These are phyloP conservation scores for Limnodromus scolopaceus DNA, from an alignment of 2,797 vertebrate genomes.

Conservation along the genomic window DNA sequence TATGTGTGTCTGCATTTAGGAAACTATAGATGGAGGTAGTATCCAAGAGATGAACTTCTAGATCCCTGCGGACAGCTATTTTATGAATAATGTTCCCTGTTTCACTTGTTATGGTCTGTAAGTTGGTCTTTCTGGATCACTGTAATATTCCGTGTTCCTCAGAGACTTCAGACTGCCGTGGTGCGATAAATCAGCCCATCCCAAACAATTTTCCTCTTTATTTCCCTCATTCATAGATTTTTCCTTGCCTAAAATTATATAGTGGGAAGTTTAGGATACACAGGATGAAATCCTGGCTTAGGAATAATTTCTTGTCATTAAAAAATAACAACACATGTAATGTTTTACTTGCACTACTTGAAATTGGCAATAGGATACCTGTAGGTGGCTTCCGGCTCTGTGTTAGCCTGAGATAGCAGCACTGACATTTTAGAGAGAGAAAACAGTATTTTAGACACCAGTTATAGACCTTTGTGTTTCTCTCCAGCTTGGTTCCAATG, in stretches of 20 bases:
- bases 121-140: background rate
- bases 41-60: background rate
- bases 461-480: background rate
- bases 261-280: background rate
- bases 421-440: background rate
- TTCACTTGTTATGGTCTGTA: background rate
- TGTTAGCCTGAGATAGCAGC: background rate
- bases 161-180: background rate
- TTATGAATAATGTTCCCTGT: background rate
- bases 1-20: background rate
- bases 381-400: background rate
- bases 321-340: background rate
- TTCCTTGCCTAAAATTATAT: background rate
- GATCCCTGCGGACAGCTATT: background rate
- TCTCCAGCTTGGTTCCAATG: background rate
- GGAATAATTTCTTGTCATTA: background rate
- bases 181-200: background rate
- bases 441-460: background rate
- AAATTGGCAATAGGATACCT: background rate
- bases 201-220: background rate
- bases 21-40: background rate
- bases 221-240: background rate
- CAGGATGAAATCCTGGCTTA: background rate
- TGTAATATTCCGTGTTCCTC: background rate
- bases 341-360: background rate